Evolutionary conservation across 2,888 invertebrate species (phyloP).

Genomic region (Taphrorychus bicolor): DNA sequence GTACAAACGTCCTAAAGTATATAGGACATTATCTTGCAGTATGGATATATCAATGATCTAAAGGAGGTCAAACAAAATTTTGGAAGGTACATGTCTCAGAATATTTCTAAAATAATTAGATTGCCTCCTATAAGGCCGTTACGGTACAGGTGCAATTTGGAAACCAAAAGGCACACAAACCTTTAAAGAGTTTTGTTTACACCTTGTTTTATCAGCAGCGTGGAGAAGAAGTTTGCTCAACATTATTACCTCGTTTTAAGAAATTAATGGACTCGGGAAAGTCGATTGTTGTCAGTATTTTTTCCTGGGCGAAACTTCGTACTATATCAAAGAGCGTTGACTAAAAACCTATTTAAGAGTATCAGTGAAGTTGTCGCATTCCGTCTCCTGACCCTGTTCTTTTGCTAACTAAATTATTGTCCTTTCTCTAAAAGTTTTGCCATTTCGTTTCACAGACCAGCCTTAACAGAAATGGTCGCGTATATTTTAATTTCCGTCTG

Average conservation of each 20-base stretch:
- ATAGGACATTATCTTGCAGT: slow-evolving; percentile 3
- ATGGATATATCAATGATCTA: slow-evolving; percentile 23
- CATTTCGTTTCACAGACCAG: slow-evolving; percentile 46
- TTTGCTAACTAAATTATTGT: slow-evolving; percentile 56
- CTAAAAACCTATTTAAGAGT: slow-evolving; percentile 45
- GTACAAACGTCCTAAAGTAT: slow-evolving; percentile 28
- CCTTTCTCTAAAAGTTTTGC: slow-evolving; percentile 56
- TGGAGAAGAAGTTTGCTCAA: background rate
- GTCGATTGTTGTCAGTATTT: slow-evolving; percentile 25
- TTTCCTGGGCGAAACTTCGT: slow-evolving; percentile 27
- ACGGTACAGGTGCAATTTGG: slow-evolving; percentile 24
- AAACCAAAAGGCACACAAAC: slow-evolving; percentile 26
- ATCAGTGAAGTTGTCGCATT: slow-evolving; percentile 52
- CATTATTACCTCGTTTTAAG: background rate
- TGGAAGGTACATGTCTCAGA: slow-evolving; percentile 30
- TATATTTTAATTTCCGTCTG: slow-evolving; percentile 55
- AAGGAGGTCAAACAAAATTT: slow-evolving; percentile 10
- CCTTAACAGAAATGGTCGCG: slow-evolving; percentile 50
- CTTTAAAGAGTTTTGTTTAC: background rate
- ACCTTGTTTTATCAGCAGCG: background rate
- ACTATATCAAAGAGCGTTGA: slow-evolving; percentile 41
- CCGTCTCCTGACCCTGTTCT: slow-evolving; percentile 49
- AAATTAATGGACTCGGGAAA: background rate
- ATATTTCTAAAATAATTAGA: slow-evolving; percentile 41
- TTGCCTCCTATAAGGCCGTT: slow-evolving; percentile 33